Percentiles rank a stretch among this genome's conserved stretches.
Conservation (phyloP, 2,797 vertebrate species). For the Sardinella longiceps region DNA sequence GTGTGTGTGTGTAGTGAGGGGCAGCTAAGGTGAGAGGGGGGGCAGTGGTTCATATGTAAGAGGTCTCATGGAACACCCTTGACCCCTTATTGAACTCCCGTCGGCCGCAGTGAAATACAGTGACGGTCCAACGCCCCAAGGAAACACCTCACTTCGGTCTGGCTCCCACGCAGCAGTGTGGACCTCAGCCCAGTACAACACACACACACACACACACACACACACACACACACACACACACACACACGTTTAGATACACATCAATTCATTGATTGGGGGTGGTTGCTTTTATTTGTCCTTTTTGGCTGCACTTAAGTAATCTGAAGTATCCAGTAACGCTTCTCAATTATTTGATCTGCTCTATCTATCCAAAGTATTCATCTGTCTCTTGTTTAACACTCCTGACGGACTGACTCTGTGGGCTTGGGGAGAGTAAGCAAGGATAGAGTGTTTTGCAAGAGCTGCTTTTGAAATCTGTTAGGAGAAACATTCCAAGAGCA, state of each 20-base stretch:
- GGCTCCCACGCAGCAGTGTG: not conserved
- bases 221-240: not conserved
- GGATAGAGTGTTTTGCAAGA: not conserved
- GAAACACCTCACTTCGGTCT: not conserved
- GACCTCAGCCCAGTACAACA: not conserved
- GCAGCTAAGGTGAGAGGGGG: not conserved
- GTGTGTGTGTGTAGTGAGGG: not conserved
- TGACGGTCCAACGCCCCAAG: not conserved
- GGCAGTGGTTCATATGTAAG: not conserved
- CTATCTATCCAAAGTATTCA: not conserved
- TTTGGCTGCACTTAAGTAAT: not conserved
- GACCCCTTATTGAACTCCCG: not conserved
- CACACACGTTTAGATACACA: not conserved
- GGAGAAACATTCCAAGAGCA: constrained; percentile 2
- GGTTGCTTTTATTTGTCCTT: not conserved
- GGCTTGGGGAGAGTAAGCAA: not conserved
- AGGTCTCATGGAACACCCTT: constrained; percentile 4
- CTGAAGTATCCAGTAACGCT: too few relatives aligned
- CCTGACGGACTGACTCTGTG: not conserved
- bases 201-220: not conserved
- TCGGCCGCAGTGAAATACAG: not conserved
- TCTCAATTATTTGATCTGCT: too few relatives aligned
- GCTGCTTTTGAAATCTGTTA: not conserved
- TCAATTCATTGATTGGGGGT: not conserved
- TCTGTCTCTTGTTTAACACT: not conserved